Conservation (phyloP, 2,888 invertebrate genomes). For the Amphimallon solstitiale region DNA sequence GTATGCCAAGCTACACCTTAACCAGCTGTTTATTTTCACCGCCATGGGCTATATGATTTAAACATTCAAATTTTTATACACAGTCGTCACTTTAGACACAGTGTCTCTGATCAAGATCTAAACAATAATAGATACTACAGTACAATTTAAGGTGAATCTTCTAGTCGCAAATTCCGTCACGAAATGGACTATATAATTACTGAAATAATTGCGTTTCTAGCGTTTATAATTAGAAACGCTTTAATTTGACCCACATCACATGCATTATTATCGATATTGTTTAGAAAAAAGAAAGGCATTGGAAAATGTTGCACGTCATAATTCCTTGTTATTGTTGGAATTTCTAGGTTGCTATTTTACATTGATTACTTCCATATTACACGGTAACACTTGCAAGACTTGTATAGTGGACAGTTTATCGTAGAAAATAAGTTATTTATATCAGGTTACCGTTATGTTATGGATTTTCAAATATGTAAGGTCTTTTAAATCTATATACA, state of each 20-base stretch:
- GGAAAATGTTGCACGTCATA: neutral
- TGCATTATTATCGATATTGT: neutral
- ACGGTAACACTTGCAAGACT: neutral
- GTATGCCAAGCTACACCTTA: constrained; percentile 16
- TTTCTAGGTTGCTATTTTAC: neutral
- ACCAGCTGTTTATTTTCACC: constrained; percentile 23
- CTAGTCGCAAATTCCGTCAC: neutral
- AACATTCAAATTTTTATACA: constrained; percentile 16
- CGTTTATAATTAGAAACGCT: neutral
- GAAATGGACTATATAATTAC: neutral
- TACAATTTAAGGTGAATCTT: no score
- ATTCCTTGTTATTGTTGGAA: neutral
- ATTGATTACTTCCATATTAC: neutral
- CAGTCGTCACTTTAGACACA: constrained; percentile 6
- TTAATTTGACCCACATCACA: neutral
- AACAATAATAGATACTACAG: no score
- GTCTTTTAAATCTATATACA: no score
- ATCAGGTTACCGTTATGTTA: no score
- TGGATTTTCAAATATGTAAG: no score
- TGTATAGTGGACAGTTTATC: no score
- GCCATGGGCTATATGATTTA: constrained; percentile 14
- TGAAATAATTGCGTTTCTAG: neutral
- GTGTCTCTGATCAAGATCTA: constrained; percentile 4
- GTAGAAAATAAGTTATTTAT: neutral
- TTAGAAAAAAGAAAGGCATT: constrained; percentile 9